Evolutionary conservation across 2,797 vertebrate species (phyloP), one percentile per base, ranked within the genome.

Genomic region (Echiichthys vipera): DNA sequence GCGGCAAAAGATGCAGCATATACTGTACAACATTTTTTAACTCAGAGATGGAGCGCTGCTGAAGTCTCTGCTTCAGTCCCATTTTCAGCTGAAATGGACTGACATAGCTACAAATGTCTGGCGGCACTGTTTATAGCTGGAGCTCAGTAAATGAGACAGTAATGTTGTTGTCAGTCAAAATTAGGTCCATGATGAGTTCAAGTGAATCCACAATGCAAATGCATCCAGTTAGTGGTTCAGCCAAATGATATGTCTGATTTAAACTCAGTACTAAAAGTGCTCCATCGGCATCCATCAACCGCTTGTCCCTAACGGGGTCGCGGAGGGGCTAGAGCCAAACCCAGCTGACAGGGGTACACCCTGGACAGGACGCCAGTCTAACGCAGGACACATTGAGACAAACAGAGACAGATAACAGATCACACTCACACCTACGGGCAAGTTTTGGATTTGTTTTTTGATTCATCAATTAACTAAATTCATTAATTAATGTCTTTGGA

Each of bases 61-160:
- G 49, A 43, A n/a, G 55, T 63, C 49, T 62, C 71, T 42, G 71
- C 49, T 61, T 71, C 46, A 50, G 39, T 74, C 36, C n/a, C 43
- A 45, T 53, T 65, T 69, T 37, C 24, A 65, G 29, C 42, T 69
- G 27, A 65, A 73, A 77, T 12, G 4, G 24, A 57, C 67, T 55
- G 63, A 77, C 63, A 62, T 63, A 42, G 17, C n/a, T 57, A 56
- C 58, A 67, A 68, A 58, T 24, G 49, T 70, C 39, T 66, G 40
- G 62, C 54, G 36, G 36, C 29, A 40, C 17, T n/a, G n/a, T n/a
- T n/a, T n/a, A 55, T 22, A 43, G 12, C 68, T n/a, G 32, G 10
- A 75, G 18, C 53, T 56, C 50, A 39, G 40, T 10, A 10, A 24
- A 65, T 29, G 5, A 53, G 13, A 61, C 12, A n/a, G 10, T 42